A percentile compares a stretch with the other conserved stretches of the same genome.
phyloP scores from a whole-genome alignment of 1,140 invertebrate genomes.

The Hypsibius dujardini region DNA sequence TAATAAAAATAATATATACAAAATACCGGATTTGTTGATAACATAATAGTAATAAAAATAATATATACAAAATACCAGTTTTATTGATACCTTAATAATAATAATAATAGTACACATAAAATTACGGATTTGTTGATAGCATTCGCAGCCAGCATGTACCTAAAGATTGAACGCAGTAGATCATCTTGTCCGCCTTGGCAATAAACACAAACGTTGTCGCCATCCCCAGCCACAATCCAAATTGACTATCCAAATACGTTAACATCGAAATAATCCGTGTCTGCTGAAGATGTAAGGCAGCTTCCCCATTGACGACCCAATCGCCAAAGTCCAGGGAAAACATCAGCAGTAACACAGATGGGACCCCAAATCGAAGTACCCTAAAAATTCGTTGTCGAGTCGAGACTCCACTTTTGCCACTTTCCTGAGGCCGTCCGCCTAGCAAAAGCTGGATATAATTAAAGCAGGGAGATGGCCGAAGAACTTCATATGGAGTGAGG shows the following conservation, averaged over 20 bases:
- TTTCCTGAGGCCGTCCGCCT: neutral
- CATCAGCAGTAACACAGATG: neutral
- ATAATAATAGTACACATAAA: too few species aligned
- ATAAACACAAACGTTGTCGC: slow-evolving; percentile 6
- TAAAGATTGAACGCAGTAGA: slow-evolving; percentile 2
- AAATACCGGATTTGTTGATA: too few species aligned
- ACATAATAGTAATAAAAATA: too few species aligned
- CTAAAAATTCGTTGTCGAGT: neutral
- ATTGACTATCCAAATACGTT: slow-evolving; percentile 12
- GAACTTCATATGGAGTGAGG: neutral
- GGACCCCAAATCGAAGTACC: neutral
- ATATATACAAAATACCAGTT: too few species aligned
- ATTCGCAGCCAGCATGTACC: neutral
- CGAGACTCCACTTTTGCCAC: neutral
- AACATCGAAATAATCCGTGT: slow-evolving; percentile 10
- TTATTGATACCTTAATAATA: too few species aligned
- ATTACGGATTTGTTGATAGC: too few species aligned
- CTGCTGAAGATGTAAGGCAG: neutral
- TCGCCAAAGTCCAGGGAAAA: neutral
- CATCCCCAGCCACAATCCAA: slow-evolving; percentile 7
- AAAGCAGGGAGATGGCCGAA: neutral
- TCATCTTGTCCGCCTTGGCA: neutral
- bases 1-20: too few species aligned
- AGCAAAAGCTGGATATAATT: neutral
- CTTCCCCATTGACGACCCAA: slow-evolving; percentile 10